A percentile compares a stretch with the other conserved stretches of the same genome.
These are phyloP conservation scores for Phaethornis superciliosus DNA, from an alignment of 2,113 vertebrate species.

Conservation along the genomic window DNA sequence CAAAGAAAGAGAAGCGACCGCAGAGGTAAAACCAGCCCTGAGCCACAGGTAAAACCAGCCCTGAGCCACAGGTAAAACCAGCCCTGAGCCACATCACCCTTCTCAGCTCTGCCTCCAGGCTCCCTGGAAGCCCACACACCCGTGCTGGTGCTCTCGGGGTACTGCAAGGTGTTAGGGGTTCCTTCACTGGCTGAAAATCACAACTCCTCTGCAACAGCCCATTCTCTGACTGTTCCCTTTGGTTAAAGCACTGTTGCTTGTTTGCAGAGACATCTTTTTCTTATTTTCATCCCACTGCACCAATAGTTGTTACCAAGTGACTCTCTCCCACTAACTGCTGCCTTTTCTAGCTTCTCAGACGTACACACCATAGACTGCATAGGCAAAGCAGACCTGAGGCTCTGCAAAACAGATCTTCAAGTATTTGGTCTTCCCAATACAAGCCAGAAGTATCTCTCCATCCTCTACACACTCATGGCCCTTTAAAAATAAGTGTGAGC, in stretches of 20 bases:
- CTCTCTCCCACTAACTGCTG: not conserved
- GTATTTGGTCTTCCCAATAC: not conserved
- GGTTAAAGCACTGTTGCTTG: not conserved
- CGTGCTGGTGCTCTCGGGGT: not conserved
- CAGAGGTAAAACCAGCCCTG: too few species aligned
- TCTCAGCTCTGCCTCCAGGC: fast-evolving
- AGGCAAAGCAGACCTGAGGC: not conserved
- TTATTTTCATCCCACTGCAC: not conserved
- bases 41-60: too few species aligned
- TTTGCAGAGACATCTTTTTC: not conserved
- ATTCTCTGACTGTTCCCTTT: not conserved
- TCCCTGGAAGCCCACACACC: fast-evolving
- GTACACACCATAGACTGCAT: not conserved
- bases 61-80: too few species aligned
- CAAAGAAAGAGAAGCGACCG: not conserved
- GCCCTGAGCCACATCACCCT: fast-evolving
- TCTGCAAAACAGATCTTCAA: not conserved
- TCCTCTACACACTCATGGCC: too few species aligned
- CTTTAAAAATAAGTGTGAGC: not conserved
- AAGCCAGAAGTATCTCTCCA: not conserved
- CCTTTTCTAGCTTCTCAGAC: not conserved
- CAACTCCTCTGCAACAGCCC: not conserved
- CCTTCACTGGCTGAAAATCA: not conserved
- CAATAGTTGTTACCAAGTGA: not conserved
- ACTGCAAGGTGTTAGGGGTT: not conserved